A percentile compares a stretch with the other conserved stretches of the same genome.
Evolutionary conservation across 1,140 invertebrate species (phyloP).

Genomic region (Cephus cinctus): DNA sequence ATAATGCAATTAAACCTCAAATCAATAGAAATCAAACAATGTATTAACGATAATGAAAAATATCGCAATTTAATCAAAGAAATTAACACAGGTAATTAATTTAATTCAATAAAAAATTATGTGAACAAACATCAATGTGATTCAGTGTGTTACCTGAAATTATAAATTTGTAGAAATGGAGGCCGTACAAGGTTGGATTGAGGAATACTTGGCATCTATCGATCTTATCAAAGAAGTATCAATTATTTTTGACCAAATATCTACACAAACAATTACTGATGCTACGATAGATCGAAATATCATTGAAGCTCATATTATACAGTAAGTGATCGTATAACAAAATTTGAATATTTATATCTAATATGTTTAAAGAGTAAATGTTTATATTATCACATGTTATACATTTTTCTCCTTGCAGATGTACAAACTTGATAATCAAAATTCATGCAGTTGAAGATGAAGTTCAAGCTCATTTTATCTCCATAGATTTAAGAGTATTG

Average conservation of each 20-base stretch:
- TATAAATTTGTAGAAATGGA: not conserved
- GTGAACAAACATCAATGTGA: not conserved
- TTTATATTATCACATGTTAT: not conserved
- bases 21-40: not conserved
- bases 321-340: not conserved
- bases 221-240: not conserved
- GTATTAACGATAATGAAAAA: not conserved
- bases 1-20: too few relatives aligned
- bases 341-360: not conserved
- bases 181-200: not conserved
- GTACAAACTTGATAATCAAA: not conserved
- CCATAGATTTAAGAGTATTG: slow-evolving; percentile 4
- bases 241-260: too few relatives aligned
- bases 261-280: too few relatives aligned
- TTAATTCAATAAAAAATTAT: not conserved
- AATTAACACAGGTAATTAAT: not conserved
- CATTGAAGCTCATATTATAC: not conserved
- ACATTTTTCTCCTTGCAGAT: not conserved
- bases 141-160: not conserved
- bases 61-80: not conserved
- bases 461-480: slow-evolving; percentile 8
- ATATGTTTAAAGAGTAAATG: not conserved
- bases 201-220: not conserved
- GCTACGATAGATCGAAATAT: not conserved
- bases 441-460: slow-evolving; percentile 1